phyloP scores from a whole-genome alignment of 2,797 vertebrate genomes.

The Sebastes miniatus region DNA sequence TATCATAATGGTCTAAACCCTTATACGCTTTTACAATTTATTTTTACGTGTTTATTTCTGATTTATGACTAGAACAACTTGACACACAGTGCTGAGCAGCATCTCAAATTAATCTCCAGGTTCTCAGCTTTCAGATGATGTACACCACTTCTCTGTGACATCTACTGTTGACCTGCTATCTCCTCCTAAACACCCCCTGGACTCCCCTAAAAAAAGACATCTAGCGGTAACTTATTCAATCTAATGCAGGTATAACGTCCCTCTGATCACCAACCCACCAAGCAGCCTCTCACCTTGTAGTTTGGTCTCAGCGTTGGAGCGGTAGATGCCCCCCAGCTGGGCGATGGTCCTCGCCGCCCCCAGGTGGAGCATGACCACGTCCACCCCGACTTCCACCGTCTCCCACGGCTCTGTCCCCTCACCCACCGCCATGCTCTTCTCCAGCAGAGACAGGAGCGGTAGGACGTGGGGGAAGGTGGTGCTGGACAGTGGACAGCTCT shows the following conservation, averaged over 20 bases:
- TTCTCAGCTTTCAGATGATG: too few relatives aligned
- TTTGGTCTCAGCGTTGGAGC: slow-evolving; percentile 87
- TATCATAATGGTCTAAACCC: too few relatives aligned
- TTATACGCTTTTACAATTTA: too few relatives aligned
- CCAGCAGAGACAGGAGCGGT: slow-evolving; percentile 90
- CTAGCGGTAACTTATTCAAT: background rate
- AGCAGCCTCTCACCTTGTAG: slow-evolving; percentile 81
- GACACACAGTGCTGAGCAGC: too few relatives aligned
- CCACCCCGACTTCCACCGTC: slow-evolving; percentile 82
- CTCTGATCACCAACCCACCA: background rate
- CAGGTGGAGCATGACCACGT: slow-evolving; percentile 92
- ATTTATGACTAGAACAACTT: too few relatives aligned
- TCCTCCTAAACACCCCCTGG: too few relatives aligned
- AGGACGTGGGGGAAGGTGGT: slow-evolving; percentile 91
- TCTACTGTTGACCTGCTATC: too few relatives aligned
- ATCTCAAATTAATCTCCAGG: too few relatives aligned
- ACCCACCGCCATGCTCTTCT: slow-evolving; percentile 79
- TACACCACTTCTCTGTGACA: too few relatives aligned
- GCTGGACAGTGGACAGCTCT: slow-evolving; percentile 85
- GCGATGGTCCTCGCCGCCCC: slow-evolving; percentile 90
- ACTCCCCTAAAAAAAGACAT: too few relatives aligned
- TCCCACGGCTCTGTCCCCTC: slow-evolving; percentile 90
- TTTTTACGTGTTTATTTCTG: too few relatives aligned
- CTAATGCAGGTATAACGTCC: background rate
- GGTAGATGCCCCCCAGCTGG: slow-evolving; percentile 88